A percentile compares a stretch with the other conserved stretches of the same genome.
These are phyloP conservation scores for Lasioglossum marginatum DNA, from an alignment of 2,888 invertebrate genomes.

Conservation along the genomic window DNA sequence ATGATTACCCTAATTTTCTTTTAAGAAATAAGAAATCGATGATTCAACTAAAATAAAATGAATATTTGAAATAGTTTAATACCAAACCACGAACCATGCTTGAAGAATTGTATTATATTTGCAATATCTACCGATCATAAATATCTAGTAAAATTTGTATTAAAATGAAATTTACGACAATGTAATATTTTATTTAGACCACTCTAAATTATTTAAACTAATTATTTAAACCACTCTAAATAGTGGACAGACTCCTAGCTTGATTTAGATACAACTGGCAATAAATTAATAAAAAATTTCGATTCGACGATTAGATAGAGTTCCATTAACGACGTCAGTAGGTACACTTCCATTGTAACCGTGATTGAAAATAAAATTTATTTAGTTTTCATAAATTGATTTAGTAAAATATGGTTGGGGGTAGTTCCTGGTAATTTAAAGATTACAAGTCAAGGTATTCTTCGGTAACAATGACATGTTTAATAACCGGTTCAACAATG, in stretches of 20 bases:
- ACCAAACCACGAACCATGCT: no score
- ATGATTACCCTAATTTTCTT: no score
- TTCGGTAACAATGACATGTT: conserved; percentile 84
- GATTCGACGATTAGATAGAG: background rate
- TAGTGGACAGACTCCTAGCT: background rate
- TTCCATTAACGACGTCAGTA: background rate
- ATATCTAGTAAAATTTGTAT: no score
- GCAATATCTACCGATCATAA: no score
- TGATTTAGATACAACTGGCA: background rate
- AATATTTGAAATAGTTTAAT: no score
- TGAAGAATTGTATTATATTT: no score
- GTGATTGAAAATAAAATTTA: background rate
- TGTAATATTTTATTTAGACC: no score
- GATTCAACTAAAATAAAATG: no score
- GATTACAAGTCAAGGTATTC: conserved; percentile 71
- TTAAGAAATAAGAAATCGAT: no score
- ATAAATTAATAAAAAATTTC: background rate
- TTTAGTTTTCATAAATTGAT: background rate
- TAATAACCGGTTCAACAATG: conserved; percentile 84
- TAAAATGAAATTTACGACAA: no score
- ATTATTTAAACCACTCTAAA: no score
- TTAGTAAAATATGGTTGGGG: background rate
- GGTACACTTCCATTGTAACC: background rate
- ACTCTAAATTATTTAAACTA: no score
- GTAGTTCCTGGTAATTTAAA: conserved; percentile 19